These are phyloP conservation scores for Callosobruchus maculatus DNA, from an alignment of 2,888 invertebrate genomes.

Conservation along the genomic window DNA sequence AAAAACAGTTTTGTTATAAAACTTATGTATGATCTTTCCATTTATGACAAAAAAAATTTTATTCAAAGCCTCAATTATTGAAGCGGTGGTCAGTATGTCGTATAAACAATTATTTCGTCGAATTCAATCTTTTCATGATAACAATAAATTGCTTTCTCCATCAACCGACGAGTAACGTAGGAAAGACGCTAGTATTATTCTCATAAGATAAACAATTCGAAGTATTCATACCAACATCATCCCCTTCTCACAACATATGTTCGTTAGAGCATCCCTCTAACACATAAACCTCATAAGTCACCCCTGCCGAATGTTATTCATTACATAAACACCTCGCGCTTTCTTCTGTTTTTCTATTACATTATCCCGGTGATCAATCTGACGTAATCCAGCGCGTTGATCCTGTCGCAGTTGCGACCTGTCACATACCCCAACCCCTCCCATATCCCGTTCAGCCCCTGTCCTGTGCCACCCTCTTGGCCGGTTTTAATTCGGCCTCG, in stretches of 20 bases:
- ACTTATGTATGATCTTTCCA: no score
- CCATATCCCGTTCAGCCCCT: not conserved
- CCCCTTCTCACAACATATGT: not conserved
- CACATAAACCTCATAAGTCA: not conserved
- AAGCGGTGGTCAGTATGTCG: no score
- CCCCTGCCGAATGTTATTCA: not conserved
- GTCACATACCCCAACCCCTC: conserved; percentile 10
- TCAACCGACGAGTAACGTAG: no score
- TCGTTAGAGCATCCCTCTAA: not conserved
- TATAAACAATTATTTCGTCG: no score
- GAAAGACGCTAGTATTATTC: no score
- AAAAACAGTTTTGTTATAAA: no score
- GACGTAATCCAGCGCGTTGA: conserved; percentile 20
- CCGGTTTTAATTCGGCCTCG: not conserved
- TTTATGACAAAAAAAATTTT: no score
- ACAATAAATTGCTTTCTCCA: no score
- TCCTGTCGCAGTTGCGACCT: conserved; percentile 21
- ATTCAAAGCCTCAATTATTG: no score
- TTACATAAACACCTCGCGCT: not conserved
- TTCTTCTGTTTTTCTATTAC: conserved; percentile 8
- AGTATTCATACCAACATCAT: not conserved
- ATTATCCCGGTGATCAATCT: conserved; percentile 24
- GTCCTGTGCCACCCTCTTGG: not conserved
- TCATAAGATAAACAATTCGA: not conserved
- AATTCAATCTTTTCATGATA: no score